A percentile compares a stretch with the other conserved stretches of the same genome.
Conservation (phyloP, 2,888 invertebrate genomes). For the Rhagonycha lutea region DNA sequence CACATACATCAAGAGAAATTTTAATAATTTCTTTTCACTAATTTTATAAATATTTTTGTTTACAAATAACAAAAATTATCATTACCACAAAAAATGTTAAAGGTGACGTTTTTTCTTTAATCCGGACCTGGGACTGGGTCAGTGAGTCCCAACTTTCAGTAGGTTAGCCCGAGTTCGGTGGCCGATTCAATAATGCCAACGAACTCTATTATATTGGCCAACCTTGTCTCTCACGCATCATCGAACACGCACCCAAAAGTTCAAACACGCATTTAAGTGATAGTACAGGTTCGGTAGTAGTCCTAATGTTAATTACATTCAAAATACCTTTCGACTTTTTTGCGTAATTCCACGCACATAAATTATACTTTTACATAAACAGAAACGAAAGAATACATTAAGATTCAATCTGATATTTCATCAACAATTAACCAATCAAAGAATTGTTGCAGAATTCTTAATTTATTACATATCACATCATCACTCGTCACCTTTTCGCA, state of each 20-base stretch:
- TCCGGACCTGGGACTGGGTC: constrained; percentile 38
- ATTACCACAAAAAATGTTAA: constrained; percentile 4
- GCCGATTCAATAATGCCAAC: constrained; percentile 46
- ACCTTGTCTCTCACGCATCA: constrained; percentile 15
- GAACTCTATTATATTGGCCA: constrained; percentile 39
- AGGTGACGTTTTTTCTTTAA: constrained; percentile 5
- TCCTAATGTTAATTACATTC: not conserved
- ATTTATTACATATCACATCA: not conserved
- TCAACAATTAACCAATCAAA: not conserved
- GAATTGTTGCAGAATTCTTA: not conserved
- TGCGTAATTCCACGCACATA: not conserved
- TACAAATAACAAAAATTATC: not conserved
- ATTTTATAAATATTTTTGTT: not conserved
- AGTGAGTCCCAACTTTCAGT: constrained; percentile 48
- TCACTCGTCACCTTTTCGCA: too few relatives aligned
- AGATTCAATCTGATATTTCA: not conserved
- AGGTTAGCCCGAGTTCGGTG: constrained; percentile 47
- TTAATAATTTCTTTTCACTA: constrained; percentile 10
- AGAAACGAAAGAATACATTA: too few relatives aligned
- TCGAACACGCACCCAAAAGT: constrained; percentile 2
- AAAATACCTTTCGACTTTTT: not conserved
- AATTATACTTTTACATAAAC: not conserved
- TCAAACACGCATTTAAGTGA: not conserved
- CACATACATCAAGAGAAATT: constrained; percentile 26
- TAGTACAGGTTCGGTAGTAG: not conserved